Evolutionary conservation across 2,888 invertebrate species (phyloP), one percentile per base, ranked within the genome.

Genomic region (Apodemia hepburni): DNA sequence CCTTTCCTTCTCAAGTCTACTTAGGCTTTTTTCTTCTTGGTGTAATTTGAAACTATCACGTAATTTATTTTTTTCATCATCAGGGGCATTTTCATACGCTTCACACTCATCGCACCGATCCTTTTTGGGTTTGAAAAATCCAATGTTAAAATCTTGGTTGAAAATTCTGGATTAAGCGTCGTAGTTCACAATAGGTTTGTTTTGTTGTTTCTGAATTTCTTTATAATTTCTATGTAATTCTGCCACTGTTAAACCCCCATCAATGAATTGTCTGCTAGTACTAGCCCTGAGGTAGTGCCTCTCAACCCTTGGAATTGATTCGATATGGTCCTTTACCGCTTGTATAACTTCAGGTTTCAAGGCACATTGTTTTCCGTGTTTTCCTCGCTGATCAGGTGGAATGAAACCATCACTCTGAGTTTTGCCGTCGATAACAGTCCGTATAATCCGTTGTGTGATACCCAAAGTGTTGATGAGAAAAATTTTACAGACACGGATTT

Each of bases 1-100:
- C 22, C 11, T 58, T 22, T 61, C 49, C 65, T 69, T 70, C 65
- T 70, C 70, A 54, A 59, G 9, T 49, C 71, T 59, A 60, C 69
- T 70, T 27, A 70, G 12, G 15, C 38, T 38, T 60, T 72, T 70
- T 65, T 72, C 65, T 62, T 68, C 60, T 49, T 29, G 63, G 27
- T 70, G 68, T 9, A 45, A 12, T 22, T 66, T 60, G 61, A 64
- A 68, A n/a, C 29, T 51, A 15, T n/a, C 49, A 7, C 15, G 27
- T 27, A 61, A 62, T 29, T 60, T 60, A 49, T 22, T n/a, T 9
- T 60, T 60, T 47, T 49, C 49, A 49, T 47, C 9, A 22, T 51
- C 51, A 11, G 18, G 22, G 3, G 51, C 51, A 51, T 51, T 51
- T 51, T 51, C 18, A 22, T 22, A 51, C 12, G 51, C 22, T 11